Base-by-base conservation (phyloP, 1,140 invertebrate species). In the Drosophila kanapiae region DNA sequence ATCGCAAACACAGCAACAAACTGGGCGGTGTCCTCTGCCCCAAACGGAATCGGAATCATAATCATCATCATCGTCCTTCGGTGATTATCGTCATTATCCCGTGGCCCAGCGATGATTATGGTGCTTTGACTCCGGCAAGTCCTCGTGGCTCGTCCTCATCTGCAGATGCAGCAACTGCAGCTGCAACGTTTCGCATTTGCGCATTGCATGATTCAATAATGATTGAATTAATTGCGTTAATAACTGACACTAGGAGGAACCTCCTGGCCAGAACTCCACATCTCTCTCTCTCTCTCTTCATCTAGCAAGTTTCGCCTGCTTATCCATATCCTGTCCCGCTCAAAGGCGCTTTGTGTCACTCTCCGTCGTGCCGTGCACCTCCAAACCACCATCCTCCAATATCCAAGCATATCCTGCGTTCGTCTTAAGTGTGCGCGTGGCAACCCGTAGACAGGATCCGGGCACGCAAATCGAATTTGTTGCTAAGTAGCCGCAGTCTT, bases 211-310 rank as follows among this genome's bases (percentile, higher is more conserved):
- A 92, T 92, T 88, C 91, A 91, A 92, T 92, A 92, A 92, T 92
- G 91, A 92, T 91, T 92, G 91, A 91, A 92, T 92, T 92, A 92
- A 92, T 92, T 92, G 91, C 91, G 91, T 92, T 92, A 92, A 92
- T 92, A 92, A 92, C 87, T 92, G 91, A 92, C 91, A 92, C 91
- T 92, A 90, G 69, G 51, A 53, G 64, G 56, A 74, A 43, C 54
- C 62, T 53, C 37, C 51, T 68, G 31, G 29, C 47, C 27, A 40
- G 31, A 23, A 23, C 14, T n/a, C 10, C 9, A 16, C 29, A 29
- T 16, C 31, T 1, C 31, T 31, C 6, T 37, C 13, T 29, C 29
- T 8, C 11, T 2, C 31, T 23, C 40, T 48, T 3, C 27, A 4
- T 35, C 38, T 56, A n/a, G n/a, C n/a, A n/a, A n/a, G n/a, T 38